Evolutionary conservation across 2,888 invertebrate genomes (phyloP).

Genomic region (Tetragonisca angustula): DNA sequence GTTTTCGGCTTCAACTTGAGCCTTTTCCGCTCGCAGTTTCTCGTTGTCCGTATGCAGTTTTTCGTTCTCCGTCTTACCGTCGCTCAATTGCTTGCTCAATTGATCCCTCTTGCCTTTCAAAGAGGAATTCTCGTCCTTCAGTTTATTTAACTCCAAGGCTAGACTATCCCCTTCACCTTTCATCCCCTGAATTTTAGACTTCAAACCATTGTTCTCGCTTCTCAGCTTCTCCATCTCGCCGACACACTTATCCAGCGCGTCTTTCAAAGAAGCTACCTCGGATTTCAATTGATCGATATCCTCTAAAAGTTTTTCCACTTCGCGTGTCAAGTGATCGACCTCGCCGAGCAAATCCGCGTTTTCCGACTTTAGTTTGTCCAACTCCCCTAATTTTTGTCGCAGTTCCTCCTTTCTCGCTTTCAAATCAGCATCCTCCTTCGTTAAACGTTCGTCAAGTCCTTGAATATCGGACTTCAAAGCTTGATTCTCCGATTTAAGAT

Average conservation of each 20-base stretch:
- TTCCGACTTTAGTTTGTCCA: slow-evolving; percentile 37
- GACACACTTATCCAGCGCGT: slow-evolving; percentile 48
- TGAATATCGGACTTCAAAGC: slow-evolving; percentile 14
- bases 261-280: slow-evolving; percentile 41
- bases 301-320: slow-evolving; percentile 21
- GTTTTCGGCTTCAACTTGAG: slow-evolving; percentile 48
- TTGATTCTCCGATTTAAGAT: background rate
- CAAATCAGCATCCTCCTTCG: slow-evolving; percentile 22
- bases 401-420: slow-evolving; percentile 45
- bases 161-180: slow-evolving; percentile 55
- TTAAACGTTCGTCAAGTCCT: slow-evolving; percentile 14
- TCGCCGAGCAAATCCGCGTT: slow-evolving; percentile 50
- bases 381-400: slow-evolving; percentile 48
- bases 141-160: slow-evolving; percentile 42
- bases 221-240: slow-evolving; percentile 53
- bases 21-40: slow-evolving; percentile 43
- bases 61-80: slow-evolving; percentile 35
- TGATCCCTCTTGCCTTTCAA: slow-evolving; percentile 51
- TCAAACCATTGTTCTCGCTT: slow-evolving; percentile 58
- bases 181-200: slow-evolving; percentile 42
- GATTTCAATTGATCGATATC: slow-evolving; percentile 53
- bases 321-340: slow-evolving; percentile 36
- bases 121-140: slow-evolving; percentile 44
- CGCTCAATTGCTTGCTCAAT: slow-evolving; percentile 50
- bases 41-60: slow-evolving; percentile 45